These are phyloP conservation scores for Anagyrus pseudococci DNA, from an alignment of 2,888 invertebrate genomes.

Conservation along the genomic window DNA sequence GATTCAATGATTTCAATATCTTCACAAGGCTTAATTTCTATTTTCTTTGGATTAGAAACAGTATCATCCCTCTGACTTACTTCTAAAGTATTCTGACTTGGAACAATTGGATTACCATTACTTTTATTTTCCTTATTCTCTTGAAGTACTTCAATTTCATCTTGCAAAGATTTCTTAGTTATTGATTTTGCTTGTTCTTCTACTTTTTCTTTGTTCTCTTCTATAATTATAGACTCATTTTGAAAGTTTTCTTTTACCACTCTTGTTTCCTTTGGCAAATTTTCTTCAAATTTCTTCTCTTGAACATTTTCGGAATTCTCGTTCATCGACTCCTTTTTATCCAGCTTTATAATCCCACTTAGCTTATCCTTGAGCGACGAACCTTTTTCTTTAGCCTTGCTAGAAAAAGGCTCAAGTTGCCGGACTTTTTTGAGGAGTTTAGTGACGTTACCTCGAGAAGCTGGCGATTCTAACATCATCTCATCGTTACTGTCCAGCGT, in stretches of 20 bases:
- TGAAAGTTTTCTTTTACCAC: neutral
- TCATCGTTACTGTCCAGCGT: neutral
- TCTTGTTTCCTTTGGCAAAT: neutral
- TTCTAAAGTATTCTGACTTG: slow-evolving; percentile 54
- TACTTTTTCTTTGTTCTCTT: neutral
- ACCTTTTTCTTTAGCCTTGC: slow-evolving; percentile 45
- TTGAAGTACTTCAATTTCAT: no score
- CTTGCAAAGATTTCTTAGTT: no score
- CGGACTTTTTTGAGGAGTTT: slow-evolving; percentile 54
- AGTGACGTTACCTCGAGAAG: slow-evolving; percentile 39
- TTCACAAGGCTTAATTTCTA: neutral
- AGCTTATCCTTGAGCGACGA: slow-evolving; percentile 55
- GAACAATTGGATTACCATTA: slow-evolving; percentile 48
- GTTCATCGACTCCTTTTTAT: neutral
- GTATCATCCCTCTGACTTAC: no score
- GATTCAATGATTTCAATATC: neutral
- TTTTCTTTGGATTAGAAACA: no score
- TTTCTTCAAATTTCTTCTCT: neutral
- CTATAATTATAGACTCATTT: neutral
- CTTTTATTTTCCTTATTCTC: no score
- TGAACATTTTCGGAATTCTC: neutral
- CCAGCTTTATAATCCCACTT: slow-evolving; percentile 49
- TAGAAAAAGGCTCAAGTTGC: slow-evolving; percentile 46
- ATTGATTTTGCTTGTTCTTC: neutral
- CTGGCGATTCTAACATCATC: neutral